phyloP scores from a whole-genome alignment of 2,797 vertebrate genomes.

The Vipera ursinii region DNA sequence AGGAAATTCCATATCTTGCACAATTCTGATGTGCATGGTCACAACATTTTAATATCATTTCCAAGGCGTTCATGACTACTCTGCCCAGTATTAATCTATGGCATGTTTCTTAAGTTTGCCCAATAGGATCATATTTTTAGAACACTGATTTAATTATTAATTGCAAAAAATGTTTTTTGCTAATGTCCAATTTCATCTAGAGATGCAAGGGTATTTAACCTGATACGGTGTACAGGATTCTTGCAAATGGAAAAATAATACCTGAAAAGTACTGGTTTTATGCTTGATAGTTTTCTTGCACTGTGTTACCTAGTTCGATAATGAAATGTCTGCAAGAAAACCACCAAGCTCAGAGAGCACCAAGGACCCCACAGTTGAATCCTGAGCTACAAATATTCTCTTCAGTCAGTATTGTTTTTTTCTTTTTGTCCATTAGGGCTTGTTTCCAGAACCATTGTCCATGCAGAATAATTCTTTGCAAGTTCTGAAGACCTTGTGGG shows the following conservation, averaged over 20 bases:
- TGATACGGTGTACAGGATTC: neutral
- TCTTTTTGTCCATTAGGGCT: conserved; percentile 72
- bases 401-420: neutral
- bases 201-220: neutral
- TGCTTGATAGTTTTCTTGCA: neutral
- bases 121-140: neutral
- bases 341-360: neutral
- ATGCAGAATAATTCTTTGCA: conserved; percentile 77
- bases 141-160: neutral
- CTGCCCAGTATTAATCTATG: neutral
- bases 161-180: neutral
- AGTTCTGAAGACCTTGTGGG: conserved; percentile 84
- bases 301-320: neutral
- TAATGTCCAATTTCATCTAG: neutral
- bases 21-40: neutral
- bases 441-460: conserved; percentile 81
- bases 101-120: neutral
- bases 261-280: neutral
- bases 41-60: neutral
- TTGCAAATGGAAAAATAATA: neutral
- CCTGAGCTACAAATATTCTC: neutral
- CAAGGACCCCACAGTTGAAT: neutral
- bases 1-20: neutral
- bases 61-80: neutral
- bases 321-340: neutral